Evolutionary conservation across 2,797 vertebrate species (phyloP).

Genomic region (Neosilurus hyrtlii): DNA sequence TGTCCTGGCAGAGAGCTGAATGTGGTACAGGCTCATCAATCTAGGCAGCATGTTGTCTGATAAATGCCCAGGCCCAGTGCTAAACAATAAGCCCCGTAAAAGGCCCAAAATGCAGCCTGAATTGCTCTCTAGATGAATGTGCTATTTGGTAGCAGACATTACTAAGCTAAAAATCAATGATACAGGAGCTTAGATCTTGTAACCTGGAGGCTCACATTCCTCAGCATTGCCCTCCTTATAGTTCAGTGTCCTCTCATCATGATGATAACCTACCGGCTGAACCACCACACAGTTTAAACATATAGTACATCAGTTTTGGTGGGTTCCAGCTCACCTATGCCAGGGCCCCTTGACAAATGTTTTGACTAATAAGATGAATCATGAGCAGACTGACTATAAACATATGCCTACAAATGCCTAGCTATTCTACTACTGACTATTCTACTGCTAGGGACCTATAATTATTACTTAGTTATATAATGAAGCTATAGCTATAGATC

Average conservation of each 20-base stretch:
- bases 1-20: background rate
- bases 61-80: background rate
- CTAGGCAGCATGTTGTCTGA: slow-evolving; percentile 1
- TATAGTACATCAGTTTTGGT: background rate
- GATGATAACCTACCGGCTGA: background rate
- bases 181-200: slow-evolving; percentile 4
- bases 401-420: background rate
- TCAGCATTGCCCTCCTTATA: slow-evolving; percentile 1
- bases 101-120: slow-evolving; percentile 1
- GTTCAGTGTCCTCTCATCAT: background rate
- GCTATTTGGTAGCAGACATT: background rate
- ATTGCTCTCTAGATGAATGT: background rate
- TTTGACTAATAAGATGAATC: background rate
- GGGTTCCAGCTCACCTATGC: background rate
- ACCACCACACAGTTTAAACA: background rate
- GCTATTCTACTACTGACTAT: background rate
- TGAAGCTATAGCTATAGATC: background rate
- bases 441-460: background rate
- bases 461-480: background rate
- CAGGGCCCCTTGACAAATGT: background rate
- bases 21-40: background rate
- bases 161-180: background rate
- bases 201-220: background rate
- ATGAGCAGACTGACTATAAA: background rate
- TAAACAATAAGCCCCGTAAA: background rate